Evolutionary conservation across 1,140 invertebrate species (phyloP), one percentile per base, ranked within the genome.

Genomic region (Temnothorax longispinosus): DNA sequence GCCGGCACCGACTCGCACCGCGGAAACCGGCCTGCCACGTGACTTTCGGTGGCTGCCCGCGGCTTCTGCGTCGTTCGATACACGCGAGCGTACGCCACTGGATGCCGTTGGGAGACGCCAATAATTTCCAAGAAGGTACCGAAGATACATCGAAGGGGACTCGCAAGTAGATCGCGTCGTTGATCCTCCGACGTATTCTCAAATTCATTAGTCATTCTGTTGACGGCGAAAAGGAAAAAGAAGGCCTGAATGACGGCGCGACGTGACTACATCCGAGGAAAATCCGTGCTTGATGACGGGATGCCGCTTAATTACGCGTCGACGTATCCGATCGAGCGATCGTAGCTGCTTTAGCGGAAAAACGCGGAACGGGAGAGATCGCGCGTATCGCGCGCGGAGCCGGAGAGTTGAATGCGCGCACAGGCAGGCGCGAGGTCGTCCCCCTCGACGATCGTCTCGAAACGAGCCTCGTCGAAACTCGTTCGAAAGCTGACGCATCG

Each of bases 341-440:
- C 27, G 27, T 27, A 50, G 56, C 32, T n/a, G 41, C 32, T 38
- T 41, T n/a, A 62, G 27, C 18, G 1, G 38, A 35, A 13, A 21
- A 58, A 6, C 32, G n/a, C 27, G 47, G 56, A 56, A n/a, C 44
- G 15, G n/a, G 35, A 58, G 54, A 44, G 67, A 72, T 35, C 27
- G 54, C 18, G 7, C 67, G 62, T 62, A 75, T 62, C 69, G 52
- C 67, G 50, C 78, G 87, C 87, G 56, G 54, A 82, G 47, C 62
- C 76, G 90, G 90, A 85, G 90, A 91, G 74, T 89, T 91, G 38
- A 88, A 91, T 65, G 90, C 88, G 54, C 81, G 87, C 87, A 71
- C n/a, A 67, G 38, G 72, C 81, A 74, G 50, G 72, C 81, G 35
- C 80, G 76, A 78, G 60, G 64, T 72, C 86, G 88, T 75, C 82